Base-by-base conservation (phyloP, 2,888 invertebrate species). In the Hylaea fasciaria region DNA sequence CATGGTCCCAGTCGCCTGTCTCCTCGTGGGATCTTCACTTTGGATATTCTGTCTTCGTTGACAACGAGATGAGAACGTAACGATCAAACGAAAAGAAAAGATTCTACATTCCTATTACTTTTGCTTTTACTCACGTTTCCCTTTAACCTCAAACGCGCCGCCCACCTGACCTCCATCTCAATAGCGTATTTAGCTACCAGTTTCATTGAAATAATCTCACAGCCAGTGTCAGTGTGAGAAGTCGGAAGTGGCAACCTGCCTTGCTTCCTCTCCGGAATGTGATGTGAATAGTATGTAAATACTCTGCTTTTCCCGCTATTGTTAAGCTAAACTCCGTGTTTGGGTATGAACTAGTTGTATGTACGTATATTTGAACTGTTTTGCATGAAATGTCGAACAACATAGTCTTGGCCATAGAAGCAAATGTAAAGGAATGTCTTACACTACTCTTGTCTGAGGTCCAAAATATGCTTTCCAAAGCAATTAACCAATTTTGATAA, bases 251-350 rank as follows among this genome's bases (percentile, higher is more conserved):
- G 54, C 62, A 71, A 49, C 39, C 70, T 67, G 67, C 62, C 62
- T 61, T 57, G 49, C 56, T 65, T 65, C 64, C 73, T 76, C 50
- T 74, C 74, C 73, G 80, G 82, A 85, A 84, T 85, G 78, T 73
- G 71, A 68, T 81, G 80, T 69, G 82, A 82, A 80, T 75, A n/a
- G n/a, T n/a, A 76, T 72, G 75, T 68, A 72, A 78, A 80, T 77
- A 48, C 65, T 65, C 76, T 68, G 72, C 72, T 78, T 76, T 75
- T 81, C 80, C 75, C 78, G 70, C 75, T 71, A 83, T 86, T 86
- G 85, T 85, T 17, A 58, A 48, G 50, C 22, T 51, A 47, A 58
- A 48, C 28, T 44, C 46, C 28, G 46, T 51, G 46, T 51, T 51
- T 40, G 12, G 39, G 13, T 41, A 29, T 41, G 9, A 56, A 53